Evolutionary conservation across 2,888 invertebrate genomes (phyloP).

Genomic region (Xylocampa areola): DNA sequence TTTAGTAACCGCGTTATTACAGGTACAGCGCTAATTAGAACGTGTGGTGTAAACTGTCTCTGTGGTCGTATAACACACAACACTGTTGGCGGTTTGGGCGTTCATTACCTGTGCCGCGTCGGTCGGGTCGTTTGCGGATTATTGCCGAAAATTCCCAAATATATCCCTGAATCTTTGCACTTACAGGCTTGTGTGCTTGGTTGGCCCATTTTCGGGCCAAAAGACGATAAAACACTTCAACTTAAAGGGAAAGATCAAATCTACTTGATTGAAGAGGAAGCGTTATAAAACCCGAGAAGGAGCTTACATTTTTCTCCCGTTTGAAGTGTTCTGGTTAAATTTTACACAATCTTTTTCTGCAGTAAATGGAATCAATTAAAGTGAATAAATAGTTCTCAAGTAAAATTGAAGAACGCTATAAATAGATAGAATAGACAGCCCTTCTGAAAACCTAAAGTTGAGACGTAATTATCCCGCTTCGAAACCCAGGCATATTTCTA

Average conservation of each 20-base stretch:
- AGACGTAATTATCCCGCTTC: conserved; percentile 19
- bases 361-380: conserved; percentile 19
- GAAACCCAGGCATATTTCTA: conserved; percentile 4
- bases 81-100: conserved; percentile 7
- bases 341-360: conserved; percentile 3
- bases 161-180: neutral
- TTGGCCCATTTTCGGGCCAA: neutral
- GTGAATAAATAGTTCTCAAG: conserved; percentile 15
- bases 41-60: conserved; percentile 13
- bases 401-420: conserved; percentile 20
- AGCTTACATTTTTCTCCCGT: neutral
- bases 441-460: conserved; percentile 17
- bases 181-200: neutral
- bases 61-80: conserved; percentile 30
- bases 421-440: conserved; percentile 7
- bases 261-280: no score
- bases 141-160: conserved; percentile 19
- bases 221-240: neutral
- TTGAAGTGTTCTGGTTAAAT: conserved; percentile 10
- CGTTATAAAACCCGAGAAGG: no score
- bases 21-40: conserved; percentile 39
- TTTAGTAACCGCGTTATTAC: conserved; percentile 25
- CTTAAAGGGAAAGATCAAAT: no score
- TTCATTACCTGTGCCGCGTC: conserved; percentile 31
- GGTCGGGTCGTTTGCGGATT: conserved; percentile 1